A percentile compares a stretch with the other conserved stretches of the same genome.
These are phyloP conservation scores for Hermaeophaga mercurialis DNA, from an alignment of 2,888 invertebrate genomes.

Conservation along the genomic window DNA sequence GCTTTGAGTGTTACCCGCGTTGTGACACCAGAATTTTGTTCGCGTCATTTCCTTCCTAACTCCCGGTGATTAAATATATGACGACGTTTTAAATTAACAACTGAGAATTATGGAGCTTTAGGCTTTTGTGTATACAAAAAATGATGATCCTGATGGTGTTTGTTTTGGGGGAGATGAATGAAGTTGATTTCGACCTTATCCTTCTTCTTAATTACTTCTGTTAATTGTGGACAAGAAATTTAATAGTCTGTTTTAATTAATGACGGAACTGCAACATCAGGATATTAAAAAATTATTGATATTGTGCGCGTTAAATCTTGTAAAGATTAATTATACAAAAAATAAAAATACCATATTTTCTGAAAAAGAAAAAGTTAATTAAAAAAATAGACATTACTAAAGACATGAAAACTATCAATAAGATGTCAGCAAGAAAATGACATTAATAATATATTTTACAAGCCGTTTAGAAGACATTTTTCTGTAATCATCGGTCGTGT, in stretches of 20 bases:
- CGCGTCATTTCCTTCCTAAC: slow-evolving; percentile 30
- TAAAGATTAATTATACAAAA: too few relatives aligned
- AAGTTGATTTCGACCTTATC: slow-evolving; percentile 8
- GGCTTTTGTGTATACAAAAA: slow-evolving; percentile 13
- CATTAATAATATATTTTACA: slow-evolving; percentile 21
- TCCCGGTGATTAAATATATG: slow-evolving; percentile 28
- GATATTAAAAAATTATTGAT: too few relatives aligned
- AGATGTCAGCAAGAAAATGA: neutral
- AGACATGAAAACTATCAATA: too few relatives aligned
- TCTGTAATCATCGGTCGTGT: slow-evolving; percentile 15
- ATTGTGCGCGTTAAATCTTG: too few relatives aligned
- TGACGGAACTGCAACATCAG: slow-evolving; percentile 11
- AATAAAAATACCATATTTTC: too few relatives aligned
- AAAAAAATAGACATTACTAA: too few relatives aligned
- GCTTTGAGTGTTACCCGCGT: slow-evolving; percentile 15
- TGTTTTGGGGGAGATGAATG: slow-evolving; percentile 10
- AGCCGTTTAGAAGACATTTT: slow-evolving; percentile 22
- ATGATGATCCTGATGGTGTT: slow-evolving; percentile 9
- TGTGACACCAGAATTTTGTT: slow-evolving; percentile 28
- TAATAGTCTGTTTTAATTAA: neutral
- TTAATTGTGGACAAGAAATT: neutral
- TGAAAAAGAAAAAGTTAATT: too few relatives aligned
- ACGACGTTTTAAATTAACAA: slow-evolving; percentile 28
- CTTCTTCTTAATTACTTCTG: slow-evolving; percentile 2
- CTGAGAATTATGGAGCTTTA: slow-evolving; percentile 22